These are phyloP conservation scores for Hiodon alosoides DNA, from an alignment of 2,113 vertebrate genomes.

Conservation along the genomic window DNA sequence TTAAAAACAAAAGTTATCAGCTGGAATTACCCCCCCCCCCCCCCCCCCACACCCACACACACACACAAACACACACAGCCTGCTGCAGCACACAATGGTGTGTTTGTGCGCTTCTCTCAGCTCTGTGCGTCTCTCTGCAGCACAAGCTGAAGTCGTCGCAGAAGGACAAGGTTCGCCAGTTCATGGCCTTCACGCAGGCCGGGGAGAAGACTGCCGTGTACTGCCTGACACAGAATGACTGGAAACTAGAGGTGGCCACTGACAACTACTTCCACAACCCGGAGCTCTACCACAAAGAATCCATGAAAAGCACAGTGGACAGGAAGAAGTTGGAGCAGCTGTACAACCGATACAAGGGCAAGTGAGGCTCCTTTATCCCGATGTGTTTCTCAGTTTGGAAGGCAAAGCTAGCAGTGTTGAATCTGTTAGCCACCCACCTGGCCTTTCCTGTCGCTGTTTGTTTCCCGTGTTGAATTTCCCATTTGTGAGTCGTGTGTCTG, in stretches of 20 bases:
- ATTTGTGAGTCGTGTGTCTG: not conserved
- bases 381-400: no score
- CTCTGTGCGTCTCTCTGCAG: constrained; percentile 61
- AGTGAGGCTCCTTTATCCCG: constrained; percentile 27
- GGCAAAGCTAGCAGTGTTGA: no score
- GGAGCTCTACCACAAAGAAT: constrained; percentile 81
- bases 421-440: no score
- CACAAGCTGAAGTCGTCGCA: constrained; percentile 90
- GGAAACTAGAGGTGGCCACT: constrained; percentile 88
- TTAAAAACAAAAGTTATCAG: no score
- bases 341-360: constrained; percentile 88
- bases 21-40: no score
- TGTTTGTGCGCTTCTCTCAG: constrained; percentile 18
- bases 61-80: no score
- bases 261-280: constrained; percentile 92
- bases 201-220: constrained; percentile 85
- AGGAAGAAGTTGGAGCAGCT: constrained; percentile 84
- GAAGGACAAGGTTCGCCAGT: constrained; percentile 93
- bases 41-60: no score
- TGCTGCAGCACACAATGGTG: no score
- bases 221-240: constrained; percentile 89
- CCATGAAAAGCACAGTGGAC: constrained; percentile 83
- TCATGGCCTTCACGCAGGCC: constrained; percentile 90
- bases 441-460: no score
- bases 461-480: no score